Base-by-base conservation (phyloP, 1,140 invertebrate species). In the Euschistus heros region DNA sequence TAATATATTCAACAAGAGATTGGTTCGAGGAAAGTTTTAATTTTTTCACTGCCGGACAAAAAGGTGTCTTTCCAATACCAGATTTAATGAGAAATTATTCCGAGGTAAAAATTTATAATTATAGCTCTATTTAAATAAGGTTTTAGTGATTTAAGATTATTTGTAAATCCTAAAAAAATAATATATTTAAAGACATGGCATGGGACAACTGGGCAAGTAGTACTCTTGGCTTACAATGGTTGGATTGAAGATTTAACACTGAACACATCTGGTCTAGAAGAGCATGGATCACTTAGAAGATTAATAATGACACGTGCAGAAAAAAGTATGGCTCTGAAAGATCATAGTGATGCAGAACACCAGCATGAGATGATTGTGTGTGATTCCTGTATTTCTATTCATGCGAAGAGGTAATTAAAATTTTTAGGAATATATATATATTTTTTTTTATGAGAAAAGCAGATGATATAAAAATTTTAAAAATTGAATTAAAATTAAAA, bases 151-250 rank as follows among this genome's bases (percentile, higher is more conserved):
- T 17, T 27, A 27, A 26, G 3, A 24, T 0, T 63, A 17, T n/a
- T 20, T 44, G 6, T 46, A 26, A 18, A 18, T 47, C 22, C 17
- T 63, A 24, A 63, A 47, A 33, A 14, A 22, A 47, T n/a, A 18
- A 46, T 63, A 50, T 46, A 37, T 14, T 24, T 46, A 22, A 63
- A 57, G 50, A 22, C 13, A 50, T 54, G 52, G 50, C 14, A 37
- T 18, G 59, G 59, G 17, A 47, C 22, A 6, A 66, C 14, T 50
- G 59, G n/a, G 0, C 8, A 22, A 20, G 57, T 60, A 20, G 30
- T 61, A 7, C 55, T 66, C 24, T 18, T 20, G 22, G 65, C 65
- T 33, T 67, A 63, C n/a, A 63, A 67, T 47, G 66, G 66, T 18
- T 63, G 66, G 61, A 24, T 67, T 10, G 52, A 67, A 33, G 50